Base-by-base conservation (phyloP, 2,113 vertebrate genomes). In the Peromyscus polionotus region DNA sequence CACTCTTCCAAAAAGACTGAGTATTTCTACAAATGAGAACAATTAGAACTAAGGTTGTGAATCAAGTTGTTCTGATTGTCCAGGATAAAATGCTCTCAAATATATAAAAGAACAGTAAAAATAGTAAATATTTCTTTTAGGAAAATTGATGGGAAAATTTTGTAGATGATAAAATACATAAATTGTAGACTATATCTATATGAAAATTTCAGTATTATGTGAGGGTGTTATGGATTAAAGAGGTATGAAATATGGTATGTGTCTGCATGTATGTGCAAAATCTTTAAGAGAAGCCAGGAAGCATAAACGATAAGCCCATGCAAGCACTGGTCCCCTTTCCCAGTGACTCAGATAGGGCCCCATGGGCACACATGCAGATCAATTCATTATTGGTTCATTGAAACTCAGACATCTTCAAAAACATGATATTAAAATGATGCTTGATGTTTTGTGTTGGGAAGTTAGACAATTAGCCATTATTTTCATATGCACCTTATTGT, bases 1-100 rank as follows among this genome's bases (percentile, higher is more conserved):
- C 5, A 72, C 31, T 81, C 39, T 39, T 79, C 42, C 51, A 39
- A 94, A 87, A n/a, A 45, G 51, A 54, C 22, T 59, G 24, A 6
- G 8, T 0, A 75, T 59, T 95, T 94, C 76, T 70, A 91, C 73
- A 95, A 92, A 91, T 88, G 57, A 97, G 77, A 90, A 95, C 80
- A 88, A 75, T 88, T 88, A 87, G 6, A 84, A 36, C 14, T 79
- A 59, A 81, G 10, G 24, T 77, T 11, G 84, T 88, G 39, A 92
- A 79, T 63, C 63, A 95, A 94, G 12, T 57, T 36, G 94, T 95
- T n/a, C 22, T 86, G 19, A 95, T 90, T n/a, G 11, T 72, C 48
- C 16, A 73, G 19, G 2, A 75, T 76, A 36, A 17, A 19, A 93
- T 87, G 1, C 5, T 51, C 14, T 61, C 4, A 83, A 89, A 90